Conservation (phyloP, 2,888 invertebrate species). For the Euplexia lucipara region DNA sequence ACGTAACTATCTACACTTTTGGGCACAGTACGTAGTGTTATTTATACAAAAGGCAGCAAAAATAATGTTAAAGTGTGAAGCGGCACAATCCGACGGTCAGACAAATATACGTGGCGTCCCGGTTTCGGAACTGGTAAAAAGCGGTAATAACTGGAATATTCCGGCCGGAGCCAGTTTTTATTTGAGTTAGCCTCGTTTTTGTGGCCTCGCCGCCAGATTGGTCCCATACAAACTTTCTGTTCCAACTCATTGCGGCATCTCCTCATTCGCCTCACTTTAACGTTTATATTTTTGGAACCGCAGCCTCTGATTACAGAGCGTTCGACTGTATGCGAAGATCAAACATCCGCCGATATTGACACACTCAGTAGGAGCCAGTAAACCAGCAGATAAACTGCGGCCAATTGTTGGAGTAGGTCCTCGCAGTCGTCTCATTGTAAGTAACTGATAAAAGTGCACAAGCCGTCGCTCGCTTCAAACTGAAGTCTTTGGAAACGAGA, state of each 20-base stretch:
- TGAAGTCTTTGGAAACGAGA: constrained; percentile 22
- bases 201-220: constrained; percentile 52
- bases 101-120: constrained; percentile 28
- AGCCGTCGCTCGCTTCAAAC: background rate
- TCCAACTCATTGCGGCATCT: constrained; percentile 47
- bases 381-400: constrained; percentile 6
- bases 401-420: background rate
- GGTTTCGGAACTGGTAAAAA: constrained; percentile 59
- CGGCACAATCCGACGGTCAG: background rate
- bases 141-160: constrained; percentile 62
- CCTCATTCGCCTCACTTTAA: constrained; percentile 24
- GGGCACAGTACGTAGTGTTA: background rate
- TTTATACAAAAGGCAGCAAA: constrained; percentile 8
- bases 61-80: constrained; percentile 27
- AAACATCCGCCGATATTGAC: constrained; percentile 12
- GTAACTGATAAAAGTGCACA: constrained; percentile 13
- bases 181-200: constrained; percentile 62
- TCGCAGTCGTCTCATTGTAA: background rate
- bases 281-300: constrained; percentile 43
- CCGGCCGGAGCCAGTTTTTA: constrained; percentile 59
- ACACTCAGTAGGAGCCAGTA: background rate
- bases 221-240: constrained; percentile 59
- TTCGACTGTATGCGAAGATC: background rate
- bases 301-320: constrained; percentile 22
- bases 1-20: background rate